Conservation (phyloP, 2,888 invertebrate species). For the Hartigia nigra region DNA sequence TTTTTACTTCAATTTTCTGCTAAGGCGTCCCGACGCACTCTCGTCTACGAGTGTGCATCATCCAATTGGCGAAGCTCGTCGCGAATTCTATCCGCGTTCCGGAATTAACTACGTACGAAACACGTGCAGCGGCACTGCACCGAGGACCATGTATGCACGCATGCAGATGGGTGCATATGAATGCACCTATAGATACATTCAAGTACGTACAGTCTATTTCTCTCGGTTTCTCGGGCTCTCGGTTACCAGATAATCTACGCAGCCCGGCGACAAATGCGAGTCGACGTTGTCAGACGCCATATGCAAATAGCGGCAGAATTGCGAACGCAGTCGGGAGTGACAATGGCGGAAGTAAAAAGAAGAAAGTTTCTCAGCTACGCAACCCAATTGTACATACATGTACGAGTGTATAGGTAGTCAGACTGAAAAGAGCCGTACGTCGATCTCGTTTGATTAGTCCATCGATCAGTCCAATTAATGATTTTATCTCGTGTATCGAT, state of each 20-base stretch:
- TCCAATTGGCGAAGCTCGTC: neutral
- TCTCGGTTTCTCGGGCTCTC: neutral
- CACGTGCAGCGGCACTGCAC: neutral
- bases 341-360: too few relatives aligned
- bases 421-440: too few relatives aligned
- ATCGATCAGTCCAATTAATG: too few relatives aligned
- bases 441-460: too few relatives aligned
- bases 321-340: too few relatives aligned
- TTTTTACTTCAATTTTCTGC: neutral
- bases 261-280: too few relatives aligned
- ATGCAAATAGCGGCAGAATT: too few relatives aligned
- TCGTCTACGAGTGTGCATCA: neutral
- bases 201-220: neutral
- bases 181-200: neutral
- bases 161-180: neutral
- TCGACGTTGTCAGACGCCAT: too few relatives aligned
- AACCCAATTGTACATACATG: too few relatives aligned
- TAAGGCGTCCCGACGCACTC: neutral
- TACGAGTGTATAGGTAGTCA: too few relatives aligned
- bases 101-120: neutral
- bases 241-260: neutral
- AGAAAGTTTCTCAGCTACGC: too few relatives aligned
- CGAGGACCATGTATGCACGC: neutral
- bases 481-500: too few relatives aligned
- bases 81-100: neutral